phyloP scores from a whole-genome alignment of 2,797 vertebrate species.

The Chelmon rostratus region DNA sequence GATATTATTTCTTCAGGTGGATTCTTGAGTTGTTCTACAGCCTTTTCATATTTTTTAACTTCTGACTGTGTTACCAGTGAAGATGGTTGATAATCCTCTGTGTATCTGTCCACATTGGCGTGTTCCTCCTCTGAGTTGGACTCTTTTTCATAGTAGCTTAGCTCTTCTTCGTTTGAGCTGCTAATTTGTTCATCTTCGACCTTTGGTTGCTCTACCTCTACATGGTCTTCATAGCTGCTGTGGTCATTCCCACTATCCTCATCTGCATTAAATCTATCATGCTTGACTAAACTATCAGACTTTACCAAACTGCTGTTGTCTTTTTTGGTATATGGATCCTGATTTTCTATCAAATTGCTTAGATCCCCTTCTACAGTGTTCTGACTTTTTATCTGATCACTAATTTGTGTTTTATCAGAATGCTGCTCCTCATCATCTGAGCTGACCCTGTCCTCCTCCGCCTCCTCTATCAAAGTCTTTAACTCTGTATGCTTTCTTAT shows the following conservation, averaged over 20 bases:
- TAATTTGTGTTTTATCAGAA: background rate
- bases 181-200: conserved; percentile 30
- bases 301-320: conserved; percentile 23
- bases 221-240: conserved; percentile 63
- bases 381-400: conserved; percentile 2
- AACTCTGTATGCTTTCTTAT: conserved; percentile 14
- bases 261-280: conserved; percentile 35
- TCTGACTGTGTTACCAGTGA: conserved; percentile 27
- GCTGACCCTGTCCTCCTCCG: conserved; percentile 53
- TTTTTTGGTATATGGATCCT: conserved; percentile 16
- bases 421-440: conserved; percentile 49
- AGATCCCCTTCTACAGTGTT: background rate
- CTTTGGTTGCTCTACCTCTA: conserved; percentile 36
- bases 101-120: conserved; percentile 19
- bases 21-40: conserved; percentile 19
- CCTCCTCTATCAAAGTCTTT: conserved; percentile 49
- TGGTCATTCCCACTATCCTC: conserved; percentile 75
- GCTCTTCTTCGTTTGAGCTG: conserved; percentile 63
- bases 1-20: conserved; percentile 32
- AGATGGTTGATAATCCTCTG: conserved; percentile 39
- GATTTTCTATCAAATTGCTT: conserved; percentile 31
- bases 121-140: conserved; percentile 65
- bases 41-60: conserved; percentile 38
- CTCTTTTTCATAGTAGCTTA: conserved; percentile 62
- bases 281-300: conserved; percentile 29